These are phyloP conservation scores for Trididemnum clinides DNA, from an alignment of 23 tunicate species.

Conservation along the genomic window DNA sequence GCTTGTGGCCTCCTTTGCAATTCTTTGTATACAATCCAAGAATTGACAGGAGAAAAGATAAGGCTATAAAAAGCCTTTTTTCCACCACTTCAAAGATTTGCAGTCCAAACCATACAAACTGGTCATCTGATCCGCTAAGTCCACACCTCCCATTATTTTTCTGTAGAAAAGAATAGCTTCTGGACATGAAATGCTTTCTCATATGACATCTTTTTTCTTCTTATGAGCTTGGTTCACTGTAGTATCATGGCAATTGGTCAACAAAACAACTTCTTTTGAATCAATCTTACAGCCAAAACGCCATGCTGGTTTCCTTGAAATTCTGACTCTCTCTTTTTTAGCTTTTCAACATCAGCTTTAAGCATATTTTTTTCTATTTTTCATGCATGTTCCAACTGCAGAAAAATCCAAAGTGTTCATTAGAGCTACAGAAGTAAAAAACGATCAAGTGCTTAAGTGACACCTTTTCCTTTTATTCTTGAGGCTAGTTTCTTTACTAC, in stretches of 20 bases:
- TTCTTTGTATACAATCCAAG: no score
- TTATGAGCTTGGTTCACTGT: not conserved
- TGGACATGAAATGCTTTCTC: not conserved
- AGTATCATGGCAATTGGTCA: no score
- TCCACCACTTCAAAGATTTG: not conserved
- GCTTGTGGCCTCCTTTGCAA: no score
- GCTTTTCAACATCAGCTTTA: not conserved
- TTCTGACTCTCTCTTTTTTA: no score
- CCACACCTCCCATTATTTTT: no score
- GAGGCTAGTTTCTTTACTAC: no score
- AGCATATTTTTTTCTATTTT: not conserved
- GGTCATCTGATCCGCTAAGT: not conserved
- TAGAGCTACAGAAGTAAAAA: not conserved
- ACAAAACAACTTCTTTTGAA: not conserved
- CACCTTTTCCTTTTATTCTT: not conserved
- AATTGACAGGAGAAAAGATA: no score
- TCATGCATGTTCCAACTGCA: no score
- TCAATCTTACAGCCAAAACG: not conserved
- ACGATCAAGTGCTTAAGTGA: not conserved
- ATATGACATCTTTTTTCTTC: not conserved
- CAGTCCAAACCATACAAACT: not conserved
- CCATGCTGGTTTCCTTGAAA: no score
- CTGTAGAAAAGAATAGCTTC: not conserved
- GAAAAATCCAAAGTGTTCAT: not conserved
- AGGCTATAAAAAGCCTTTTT: not conserved